Evolutionary conservation across 1,140 invertebrate species (phyloP).

Genomic region (Melitaea cinxia): DNA sequence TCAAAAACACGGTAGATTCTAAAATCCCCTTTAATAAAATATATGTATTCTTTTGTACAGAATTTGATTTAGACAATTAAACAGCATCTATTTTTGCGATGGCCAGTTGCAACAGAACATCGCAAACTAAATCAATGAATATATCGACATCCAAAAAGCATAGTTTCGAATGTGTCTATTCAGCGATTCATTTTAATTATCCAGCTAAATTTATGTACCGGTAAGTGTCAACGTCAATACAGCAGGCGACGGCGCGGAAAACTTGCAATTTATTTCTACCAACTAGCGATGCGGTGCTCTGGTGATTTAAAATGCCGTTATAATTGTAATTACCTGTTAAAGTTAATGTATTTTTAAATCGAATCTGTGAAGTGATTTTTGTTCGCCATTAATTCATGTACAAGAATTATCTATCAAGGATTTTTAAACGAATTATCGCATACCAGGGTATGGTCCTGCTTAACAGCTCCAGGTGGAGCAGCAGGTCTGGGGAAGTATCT

Average conservation of each 20-base stretch:
- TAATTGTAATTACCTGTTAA: constrained; percentile 8
- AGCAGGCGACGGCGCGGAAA: constrained; percentile 52
- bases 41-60: too few relatives aligned
- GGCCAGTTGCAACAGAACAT: not conserved
- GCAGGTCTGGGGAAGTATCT: too few relatives aligned
- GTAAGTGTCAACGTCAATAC: constrained; percentile 67
- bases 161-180: constrained; percentile 24
- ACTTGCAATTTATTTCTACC: constrained; percentile 55
- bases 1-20: too few relatives aligned
- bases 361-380: too few relatives aligned
- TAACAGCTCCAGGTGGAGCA: too few relatives aligned
- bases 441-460: too few relatives aligned
- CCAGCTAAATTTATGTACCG: constrained; percentile 59
- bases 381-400: too few relatives aligned
- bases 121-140: not conserved
- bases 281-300: not conserved
- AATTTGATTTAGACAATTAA: too few relatives aligned
- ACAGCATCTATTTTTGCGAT: too few relatives aligned
- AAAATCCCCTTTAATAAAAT: too few relatives aligned
- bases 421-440: too few relatives aligned
- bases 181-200: constrained; percentile 48
- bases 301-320: constrained; percentile 7
- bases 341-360: not conserved
- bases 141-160: constrained; percentile 24
- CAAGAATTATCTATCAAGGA: too few relatives aligned